phyloP scores from a whole-genome alignment of 2,888 invertebrate species.

The Gastrophysa polygoni region DNA sequence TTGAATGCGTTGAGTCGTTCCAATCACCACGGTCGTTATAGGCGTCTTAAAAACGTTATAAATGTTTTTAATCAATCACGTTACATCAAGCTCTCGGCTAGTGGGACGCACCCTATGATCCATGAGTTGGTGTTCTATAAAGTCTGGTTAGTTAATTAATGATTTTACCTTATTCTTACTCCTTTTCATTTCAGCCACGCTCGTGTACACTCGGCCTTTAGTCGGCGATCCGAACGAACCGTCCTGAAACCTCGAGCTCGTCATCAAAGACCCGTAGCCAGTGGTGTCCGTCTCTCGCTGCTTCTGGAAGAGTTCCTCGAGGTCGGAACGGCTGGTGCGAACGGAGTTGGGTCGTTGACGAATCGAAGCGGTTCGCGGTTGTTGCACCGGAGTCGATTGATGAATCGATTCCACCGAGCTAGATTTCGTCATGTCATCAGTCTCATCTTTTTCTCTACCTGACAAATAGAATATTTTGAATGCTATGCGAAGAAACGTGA shows the following conservation, averaged over 20 bases:
- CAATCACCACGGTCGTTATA: too few relatives aligned
- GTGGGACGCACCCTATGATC: too few relatives aligned
- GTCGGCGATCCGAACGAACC: constrained; percentile 72
- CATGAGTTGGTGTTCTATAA: too few relatives aligned
- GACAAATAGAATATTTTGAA: too few relatives aligned
- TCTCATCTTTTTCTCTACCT: constrained; percentile 77
- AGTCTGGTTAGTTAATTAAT: too few relatives aligned
- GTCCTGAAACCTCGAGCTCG: constrained; percentile 60
- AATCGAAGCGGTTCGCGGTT: constrained; percentile 88
- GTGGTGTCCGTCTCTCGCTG: constrained; percentile 67
- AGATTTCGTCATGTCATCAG: constrained; percentile 76
- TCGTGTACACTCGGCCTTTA: constrained; percentile 80
- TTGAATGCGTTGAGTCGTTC: too few relatives aligned
- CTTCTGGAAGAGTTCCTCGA: constrained; percentile 91
- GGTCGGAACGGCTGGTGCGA: constrained; percentile 87
- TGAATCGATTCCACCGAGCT: constrained; percentile 84
- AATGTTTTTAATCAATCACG: too few relatives aligned
- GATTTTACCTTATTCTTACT: constrained; percentile 71
- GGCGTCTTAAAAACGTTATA: too few relatives aligned
- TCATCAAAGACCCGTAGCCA: constrained; percentile 57
- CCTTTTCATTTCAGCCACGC: constrained; percentile 95
- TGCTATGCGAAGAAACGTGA: neutral
- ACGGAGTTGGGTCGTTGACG: constrained; percentile 86
- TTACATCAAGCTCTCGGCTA: too few relatives aligned
- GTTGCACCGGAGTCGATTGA: constrained; percentile 65